phyloP scores from a whole-genome alignment of 2,113 vertebrate species.

The Paraplagusia blochii region DNA sequence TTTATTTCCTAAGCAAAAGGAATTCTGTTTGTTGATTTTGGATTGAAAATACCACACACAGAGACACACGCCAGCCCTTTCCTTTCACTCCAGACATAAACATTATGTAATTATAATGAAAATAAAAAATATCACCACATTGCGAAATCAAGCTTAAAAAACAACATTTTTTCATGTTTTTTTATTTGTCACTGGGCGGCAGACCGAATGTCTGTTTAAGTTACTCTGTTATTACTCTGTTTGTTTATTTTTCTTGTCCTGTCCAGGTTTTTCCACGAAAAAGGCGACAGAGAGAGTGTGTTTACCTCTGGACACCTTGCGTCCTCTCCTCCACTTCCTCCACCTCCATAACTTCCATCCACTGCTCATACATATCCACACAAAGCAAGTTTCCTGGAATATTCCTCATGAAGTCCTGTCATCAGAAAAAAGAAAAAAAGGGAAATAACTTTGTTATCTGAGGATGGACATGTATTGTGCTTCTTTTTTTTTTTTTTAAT shows the following conservation, averaged over 20 bases:
- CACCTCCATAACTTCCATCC: slow-evolving; percentile 83
- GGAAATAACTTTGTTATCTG: too few species aligned
- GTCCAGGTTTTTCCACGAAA: background rate
- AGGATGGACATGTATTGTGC: too few species aligned
- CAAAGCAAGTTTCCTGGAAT: slow-evolving; percentile 89
- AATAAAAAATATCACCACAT: slow-evolving; percentile 5
- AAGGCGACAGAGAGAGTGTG: background rate
- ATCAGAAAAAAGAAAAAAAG: background rate
- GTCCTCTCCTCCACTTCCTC: slow-evolving; percentile 77
- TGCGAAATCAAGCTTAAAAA: background rate
- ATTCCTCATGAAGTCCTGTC: slow-evolving; percentile 89
- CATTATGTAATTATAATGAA: slow-evolving; percentile 5
- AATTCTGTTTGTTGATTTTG: slow-evolving; percentile 29
- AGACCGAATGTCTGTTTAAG: background rate
- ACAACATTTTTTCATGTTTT: background rate
- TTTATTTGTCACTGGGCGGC: background rate
- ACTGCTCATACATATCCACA: slow-evolving; percentile 84
- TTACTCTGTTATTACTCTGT: background rate
- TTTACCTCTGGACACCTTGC: slow-evolving; percentile 79
- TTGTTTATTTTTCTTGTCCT: background rate
- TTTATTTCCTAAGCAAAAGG: slow-evolving; percentile 14
- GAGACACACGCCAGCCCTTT: background rate
- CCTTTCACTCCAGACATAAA: slow-evolving; percentile 17
- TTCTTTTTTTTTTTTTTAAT: too few species aligned
- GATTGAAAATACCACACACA: background rate